These are phyloP conservation scores for Phataginus tricuspis DNA, from an alignment of 2,797 vertebrate genomes.

Conservation along the genomic window DNA sequence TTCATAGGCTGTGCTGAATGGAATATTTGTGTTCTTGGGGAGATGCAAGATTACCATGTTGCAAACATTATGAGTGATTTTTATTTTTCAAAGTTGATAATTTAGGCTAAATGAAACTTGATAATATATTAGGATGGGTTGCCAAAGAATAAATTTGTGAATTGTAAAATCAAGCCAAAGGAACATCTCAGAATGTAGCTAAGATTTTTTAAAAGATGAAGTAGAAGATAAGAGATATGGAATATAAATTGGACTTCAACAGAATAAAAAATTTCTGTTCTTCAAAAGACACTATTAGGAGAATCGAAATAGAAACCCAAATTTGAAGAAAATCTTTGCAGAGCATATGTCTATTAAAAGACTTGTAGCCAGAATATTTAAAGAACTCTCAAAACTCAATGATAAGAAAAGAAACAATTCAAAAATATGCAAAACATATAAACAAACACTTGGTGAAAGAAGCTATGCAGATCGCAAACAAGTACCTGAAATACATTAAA, in stretches of 20 bases:
- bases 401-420: background rate
- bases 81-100: background rate
- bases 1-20: background rate
- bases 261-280: background rate
- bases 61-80: background rate
- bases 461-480: background rate
- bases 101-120: background rate
- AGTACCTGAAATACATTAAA: background rate
- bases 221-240: background rate
- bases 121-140: background rate
- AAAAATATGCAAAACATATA: background rate
- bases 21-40: background rate
- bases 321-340: background rate
- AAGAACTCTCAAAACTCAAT: background rate
- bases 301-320: conserved; percentile 1
- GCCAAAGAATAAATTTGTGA: background rate
- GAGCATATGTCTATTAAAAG: background rate
- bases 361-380: background rate
- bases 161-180: background rate
- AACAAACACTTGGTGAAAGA: background rate
- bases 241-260: background rate
- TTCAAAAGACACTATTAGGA: background rate
- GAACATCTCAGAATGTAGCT: background rate
- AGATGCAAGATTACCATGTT: background rate
- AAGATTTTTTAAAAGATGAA: background rate